Evolutionary conservation across 2,888 invertebrate genomes (phyloP).

Genomic region (Entomobrya multifasciata): DNA sequence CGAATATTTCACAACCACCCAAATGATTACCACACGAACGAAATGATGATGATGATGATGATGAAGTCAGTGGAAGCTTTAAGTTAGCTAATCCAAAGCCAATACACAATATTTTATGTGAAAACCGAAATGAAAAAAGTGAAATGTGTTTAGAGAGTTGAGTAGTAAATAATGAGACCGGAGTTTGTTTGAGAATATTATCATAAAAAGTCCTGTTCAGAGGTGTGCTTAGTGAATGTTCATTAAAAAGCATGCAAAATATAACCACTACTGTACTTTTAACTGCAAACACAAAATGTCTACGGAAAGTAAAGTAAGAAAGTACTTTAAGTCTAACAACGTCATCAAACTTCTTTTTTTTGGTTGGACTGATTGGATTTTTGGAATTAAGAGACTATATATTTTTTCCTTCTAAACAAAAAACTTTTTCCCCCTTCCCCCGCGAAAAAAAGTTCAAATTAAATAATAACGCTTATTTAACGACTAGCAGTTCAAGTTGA

Average conservation of each 20-base stretch:
- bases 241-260: conserved; percentile 31
- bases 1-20: background rate
- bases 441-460: conserved; percentile 4
- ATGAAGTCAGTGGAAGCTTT: background rate
- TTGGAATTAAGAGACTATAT: conserved; percentile 32
- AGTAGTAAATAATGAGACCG: too few species aligned
- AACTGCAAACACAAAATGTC: background rate
- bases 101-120: background rate
- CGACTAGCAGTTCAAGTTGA: background rate
- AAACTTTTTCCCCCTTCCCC: background rate
- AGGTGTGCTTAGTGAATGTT: too few species aligned
- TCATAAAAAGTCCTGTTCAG: too few species aligned
- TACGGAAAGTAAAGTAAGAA: too few species aligned
- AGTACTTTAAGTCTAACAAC: conserved; percentile 34
- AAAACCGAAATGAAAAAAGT: too few species aligned
- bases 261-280: too few species aligned
- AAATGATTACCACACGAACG: conserved; percentile 23
- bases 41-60: background rate
- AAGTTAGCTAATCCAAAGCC: background rate
- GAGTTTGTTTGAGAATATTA: too few species aligned
- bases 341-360: conserved; percentile 29
- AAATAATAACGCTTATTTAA: conserved; percentile 45
- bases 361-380: conserved; percentile 35
- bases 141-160: too few species aligned
- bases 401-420: background rate